phyloP scores from a whole-genome alignment of 2,888 invertebrate species.

The Scaptomyza cyrtandrae region DNA sequence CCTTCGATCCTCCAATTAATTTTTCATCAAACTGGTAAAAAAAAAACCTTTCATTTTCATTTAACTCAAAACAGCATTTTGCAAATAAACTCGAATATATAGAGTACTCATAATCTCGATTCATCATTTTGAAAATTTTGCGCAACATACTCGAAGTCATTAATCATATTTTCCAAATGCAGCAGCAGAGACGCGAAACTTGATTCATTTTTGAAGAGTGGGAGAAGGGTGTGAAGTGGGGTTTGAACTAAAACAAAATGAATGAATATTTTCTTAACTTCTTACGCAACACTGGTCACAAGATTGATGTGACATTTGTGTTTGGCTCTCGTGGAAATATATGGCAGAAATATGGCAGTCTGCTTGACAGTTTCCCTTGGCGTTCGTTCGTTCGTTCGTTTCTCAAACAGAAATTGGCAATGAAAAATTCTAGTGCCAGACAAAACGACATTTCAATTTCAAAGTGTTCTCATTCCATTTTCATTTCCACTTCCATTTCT shows the following conservation, averaged over 20 bases:
- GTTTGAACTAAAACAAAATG: constrained; percentile 58
- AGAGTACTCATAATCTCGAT: constrained; percentile 16
- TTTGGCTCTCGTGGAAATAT: constrained; percentile 64
- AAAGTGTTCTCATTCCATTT: constrained; percentile 48
- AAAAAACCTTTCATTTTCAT: too few relatives aligned
- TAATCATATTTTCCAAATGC: constrained; percentile 63
- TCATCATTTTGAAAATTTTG: constrained; percentile 57
- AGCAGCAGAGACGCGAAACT: constrained; percentile 46
- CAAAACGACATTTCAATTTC: constrained; percentile 77
- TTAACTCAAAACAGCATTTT: not conserved
- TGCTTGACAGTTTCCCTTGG: constrained; percentile 26
- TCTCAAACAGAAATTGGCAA: constrained; percentile 66
- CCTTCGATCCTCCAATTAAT: too few relatives aligned
- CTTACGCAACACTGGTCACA: constrained; percentile 78
- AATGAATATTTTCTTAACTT: constrained; percentile 75
- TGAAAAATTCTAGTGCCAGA: constrained; percentile 76
- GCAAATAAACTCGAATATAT: not conserved
- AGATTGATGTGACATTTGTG: constrained; percentile 82
- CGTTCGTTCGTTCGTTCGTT: not conserved
- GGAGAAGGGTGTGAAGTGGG: too few relatives aligned
- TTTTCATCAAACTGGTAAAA: too few relatives aligned
- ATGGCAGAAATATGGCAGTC: constrained; percentile 72
- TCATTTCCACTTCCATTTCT: not conserved
- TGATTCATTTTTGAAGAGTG: constrained; percentile 53
- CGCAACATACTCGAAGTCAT: constrained; percentile 57